phyloP scores from a whole-genome alignment of 2,113 vertebrate species.

The Ictidomys tridecemlineatus region DNA sequence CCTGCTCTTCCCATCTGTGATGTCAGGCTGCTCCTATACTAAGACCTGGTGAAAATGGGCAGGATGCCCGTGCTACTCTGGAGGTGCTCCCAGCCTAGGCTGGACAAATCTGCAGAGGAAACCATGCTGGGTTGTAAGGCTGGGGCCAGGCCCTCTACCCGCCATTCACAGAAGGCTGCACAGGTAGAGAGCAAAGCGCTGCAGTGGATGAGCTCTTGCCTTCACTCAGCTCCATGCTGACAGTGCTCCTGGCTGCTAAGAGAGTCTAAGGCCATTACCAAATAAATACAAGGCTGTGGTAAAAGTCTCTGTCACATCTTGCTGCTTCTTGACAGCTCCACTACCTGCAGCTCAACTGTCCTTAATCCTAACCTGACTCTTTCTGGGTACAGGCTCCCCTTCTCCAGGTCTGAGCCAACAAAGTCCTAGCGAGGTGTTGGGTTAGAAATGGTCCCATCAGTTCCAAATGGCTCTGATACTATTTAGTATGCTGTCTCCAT shows the following conservation, averaged over 20 bases:
- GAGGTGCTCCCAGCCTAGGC: background rate
- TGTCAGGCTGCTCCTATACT: background rate
- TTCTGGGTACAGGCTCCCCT: background rate
- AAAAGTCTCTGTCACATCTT: conserved; percentile 65
- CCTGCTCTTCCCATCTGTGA: background rate
- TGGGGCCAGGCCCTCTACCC: background rate
- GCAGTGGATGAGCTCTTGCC: conserved; percentile 1
- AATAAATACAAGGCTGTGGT: conserved; percentile 57
- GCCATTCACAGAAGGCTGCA: background rate
- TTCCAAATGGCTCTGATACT: background rate
- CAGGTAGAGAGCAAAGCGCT: background rate
- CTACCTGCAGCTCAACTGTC: background rate
- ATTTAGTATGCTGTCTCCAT: background rate
- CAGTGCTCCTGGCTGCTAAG: conserved; percentile 33
- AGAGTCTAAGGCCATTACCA: conserved; percentile 40
- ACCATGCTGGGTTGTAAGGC: fast-evolving
- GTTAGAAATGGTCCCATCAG: background rate
- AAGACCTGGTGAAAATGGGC: background rate
- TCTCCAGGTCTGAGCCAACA: background rate
- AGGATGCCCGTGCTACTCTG: background rate
- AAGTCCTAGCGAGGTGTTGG: background rate
- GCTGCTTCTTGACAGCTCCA: background rate
- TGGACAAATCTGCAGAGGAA: background rate
- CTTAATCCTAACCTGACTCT: background rate
- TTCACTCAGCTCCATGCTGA: conserved; percentile 6